These are phyloP conservation scores for Melanophora roralis DNA, from an alignment of 2,888 invertebrate species.

Conservation along the genomic window DNA sequence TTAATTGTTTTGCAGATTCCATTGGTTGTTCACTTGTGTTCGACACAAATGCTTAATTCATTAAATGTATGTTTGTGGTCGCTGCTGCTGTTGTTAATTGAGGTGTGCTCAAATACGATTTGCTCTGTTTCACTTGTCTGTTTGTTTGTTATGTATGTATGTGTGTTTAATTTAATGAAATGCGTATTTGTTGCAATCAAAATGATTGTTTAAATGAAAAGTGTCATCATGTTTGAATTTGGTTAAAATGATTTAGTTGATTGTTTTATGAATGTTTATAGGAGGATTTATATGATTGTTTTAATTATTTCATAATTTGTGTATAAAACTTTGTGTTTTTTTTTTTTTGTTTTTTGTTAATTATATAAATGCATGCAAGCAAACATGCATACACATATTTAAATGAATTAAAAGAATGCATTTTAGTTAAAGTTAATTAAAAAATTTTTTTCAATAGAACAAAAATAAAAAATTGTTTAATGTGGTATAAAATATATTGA, in stretches of 20 bases:
- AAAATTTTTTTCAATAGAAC: too few relatives aligned
- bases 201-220: conserved; percentile 22
- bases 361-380: too few relatives aligned
- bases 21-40: neutral
- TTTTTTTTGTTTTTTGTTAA: too few relatives aligned
- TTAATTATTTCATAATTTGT: conserved; percentile 47
- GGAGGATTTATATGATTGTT: neutral
- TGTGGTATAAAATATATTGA: too few relatives aligned
- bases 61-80: neutral
- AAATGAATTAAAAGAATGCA: too few relatives aligned
- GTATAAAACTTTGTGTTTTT: neutral
- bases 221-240: conserved; percentile 36
- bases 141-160: neutral
- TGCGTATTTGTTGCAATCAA: conserved; percentile 38
- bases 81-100: neutral
- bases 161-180: conserved; percentile 23
- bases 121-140: conserved; percentile 43
- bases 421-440: too few relatives aligned
- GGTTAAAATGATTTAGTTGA: neutral
- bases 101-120: conserved; percentile 18
- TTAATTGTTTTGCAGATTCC: neutral
- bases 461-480: too few relatives aligned
- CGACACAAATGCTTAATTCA: neutral
- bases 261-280: conserved; percentile 12
- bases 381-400: too few relatives aligned